Base-by-base conservation (phyloP, 2,797 vertebrate species). In the Falco peregrinus region DNA sequence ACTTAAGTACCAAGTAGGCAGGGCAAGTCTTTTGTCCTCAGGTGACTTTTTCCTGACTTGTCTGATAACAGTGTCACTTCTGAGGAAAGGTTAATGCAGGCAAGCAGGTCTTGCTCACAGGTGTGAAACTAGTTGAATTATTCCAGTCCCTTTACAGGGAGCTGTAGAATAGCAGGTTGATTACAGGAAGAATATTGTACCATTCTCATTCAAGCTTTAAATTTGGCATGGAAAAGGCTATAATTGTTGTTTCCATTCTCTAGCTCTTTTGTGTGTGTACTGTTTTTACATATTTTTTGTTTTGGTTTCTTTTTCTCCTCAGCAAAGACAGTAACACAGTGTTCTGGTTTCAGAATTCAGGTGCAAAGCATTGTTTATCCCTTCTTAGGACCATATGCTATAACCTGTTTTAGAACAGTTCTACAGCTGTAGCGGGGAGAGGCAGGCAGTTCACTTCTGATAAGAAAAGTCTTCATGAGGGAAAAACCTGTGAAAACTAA, bases 81-180 rank as follows among this genome's bases (percentile, higher is more conserved):
- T 61, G 50, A 94, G 45, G 56, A 65, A 61, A 73, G 41, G 15
- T 47, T 84, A 74, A 83, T 35, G 60, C 29, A 56, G 68, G 48
- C 33, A 37, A 78, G 61, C 45, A 79, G 64, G 68, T 92, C 90
- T 87, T 89, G 67, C 33, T 87, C 59, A 57, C 84, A 65, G 77
- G 84, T 69, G 50, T 93, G 74, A 87, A 81, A 82, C 54, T 61
- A 21, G 50, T 37, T 87, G 64, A 11, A 64, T 94, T 73, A 73
- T 95, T 87, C 37, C 37, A 69, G 47, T 70, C 31, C 43, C 14
- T 79, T 83, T 86, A 24, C 51, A 35, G 39, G 51, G 77, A 96
- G 59, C 47, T 51, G 39, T 59, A 96, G 63, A 93, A 88, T 78
- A 94, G 86, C 84, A 95, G 84, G 63, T 87, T 94, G 77, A 94